These are phyloP conservation scores for Lordiphosa andalusiaca DNA, from an alignment of 2,888 invertebrate species.

Conservation along the genomic window DNA sequence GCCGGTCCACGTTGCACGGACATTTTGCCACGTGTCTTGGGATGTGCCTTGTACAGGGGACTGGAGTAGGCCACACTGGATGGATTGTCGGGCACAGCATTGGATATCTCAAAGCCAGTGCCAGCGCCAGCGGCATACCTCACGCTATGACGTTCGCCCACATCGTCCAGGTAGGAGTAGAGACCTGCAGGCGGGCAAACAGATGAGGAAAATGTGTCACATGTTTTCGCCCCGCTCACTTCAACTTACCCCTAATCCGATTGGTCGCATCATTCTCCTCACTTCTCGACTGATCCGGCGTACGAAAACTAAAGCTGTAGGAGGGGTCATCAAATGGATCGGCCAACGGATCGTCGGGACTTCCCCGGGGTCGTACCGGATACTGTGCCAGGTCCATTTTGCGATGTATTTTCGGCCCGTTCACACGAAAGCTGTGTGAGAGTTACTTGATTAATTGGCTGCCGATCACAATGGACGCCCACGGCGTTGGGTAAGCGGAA, in stretches of 20 bases:
- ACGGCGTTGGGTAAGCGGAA: conserved; percentile 14
- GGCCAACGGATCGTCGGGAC: conserved; percentile 86
- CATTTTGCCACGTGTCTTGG: conserved; percentile 85
- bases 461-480: conserved; percentile 26
- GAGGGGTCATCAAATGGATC: conserved; percentile 90
- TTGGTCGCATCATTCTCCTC: conserved; percentile 85
- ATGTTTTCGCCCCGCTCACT: no score
- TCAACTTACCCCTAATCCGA: conserved; percentile 82
- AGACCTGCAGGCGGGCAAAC: conserved; percentile 80
- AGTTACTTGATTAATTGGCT: conserved; percentile 37
- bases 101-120: conserved; percentile 88
- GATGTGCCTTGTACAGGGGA: conserved; percentile 84
- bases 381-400: conserved; percentile 87
- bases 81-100: conserved; percentile 85
- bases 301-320: conserved; percentile 86
- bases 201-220: neutral
- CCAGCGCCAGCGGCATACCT: conserved; percentile 88
- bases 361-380: conserved; percentile 85
- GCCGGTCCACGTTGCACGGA: conserved; percentile 87
- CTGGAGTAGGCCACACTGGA: conserved; percentile 84
- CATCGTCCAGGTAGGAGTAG: conserved; percentile 88
- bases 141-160: conserved; percentile 88
- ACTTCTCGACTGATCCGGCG: conserved; percentile 85
- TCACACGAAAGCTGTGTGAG: conserved; percentile 84
- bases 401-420: conserved; percentile 87